Evolutionary conservation across 2,797 vertebrate genomes (phyloP), one percentile per base, ranked within the genome.

Genomic region (Streptopelia turtur): DNA sequence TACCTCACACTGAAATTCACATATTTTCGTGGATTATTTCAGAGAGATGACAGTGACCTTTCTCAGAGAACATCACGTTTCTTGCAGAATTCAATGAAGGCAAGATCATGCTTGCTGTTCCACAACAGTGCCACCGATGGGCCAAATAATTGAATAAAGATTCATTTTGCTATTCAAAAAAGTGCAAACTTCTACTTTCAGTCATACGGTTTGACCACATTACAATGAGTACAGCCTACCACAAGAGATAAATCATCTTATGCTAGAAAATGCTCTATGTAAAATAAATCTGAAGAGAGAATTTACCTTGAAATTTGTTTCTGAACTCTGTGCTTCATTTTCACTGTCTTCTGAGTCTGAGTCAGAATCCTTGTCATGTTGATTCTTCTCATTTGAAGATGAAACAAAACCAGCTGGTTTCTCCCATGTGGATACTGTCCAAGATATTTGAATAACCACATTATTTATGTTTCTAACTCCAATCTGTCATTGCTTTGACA

Each of bases 341-440:
- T 75, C 76, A 89, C 79, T 96, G 2, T 30, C 94, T 63, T 94
- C 98, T 3, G 97, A 96, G 89, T 87, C 98, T 52, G 98, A 96
- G 18, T 91, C 95, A 37, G 88, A 70, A 71, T 6, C 55, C 66
- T 94, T 92, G 50, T 60, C 89, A 74, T 92, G 82, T 30, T 77
- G 83, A 72, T 17, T 93, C 63, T 89, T 93, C 52, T 92, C 95
- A 75, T 92, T 89, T 61, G 93, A 97, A 87, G 90, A 93, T 63
- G 97, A 88, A 71, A 98, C 88, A 96, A 98, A 98, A 56, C 97
- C 98, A 64, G 95, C 97, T 3, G 99, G 99, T 94, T 98, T 99
- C 93, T 99, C 99, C 99, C 99, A 99, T 9, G 97, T 99, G 81
- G 99, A 99, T 94, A 99, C 99, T 99, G 97, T 45, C 91, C 83